A percentile compares a stretch with the other conserved stretches of the same genome.
Evolutionary conservation across 1,140 invertebrate species (phyloP).

Genomic region (Drosophila tristis): DNA sequence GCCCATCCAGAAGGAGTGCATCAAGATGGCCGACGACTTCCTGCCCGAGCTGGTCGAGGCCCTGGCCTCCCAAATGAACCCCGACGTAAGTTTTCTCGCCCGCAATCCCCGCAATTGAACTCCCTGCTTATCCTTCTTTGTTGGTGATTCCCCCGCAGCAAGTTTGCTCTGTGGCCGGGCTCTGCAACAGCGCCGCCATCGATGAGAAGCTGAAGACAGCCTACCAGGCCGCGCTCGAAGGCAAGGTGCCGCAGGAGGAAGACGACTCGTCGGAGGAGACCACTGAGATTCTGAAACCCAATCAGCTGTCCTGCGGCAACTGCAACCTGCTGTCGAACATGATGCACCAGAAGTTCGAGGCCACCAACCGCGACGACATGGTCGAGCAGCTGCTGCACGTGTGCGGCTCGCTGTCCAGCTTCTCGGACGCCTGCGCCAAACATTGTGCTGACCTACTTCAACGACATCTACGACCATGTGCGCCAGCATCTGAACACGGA

Average conservation of each 20-base stretch:
- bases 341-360: constrained; percentile 86
- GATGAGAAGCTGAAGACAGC: constrained; percentile 86
- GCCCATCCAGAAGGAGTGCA: constrained; percentile 90
- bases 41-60: constrained; percentile 94
- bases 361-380: constrained; percentile 86
- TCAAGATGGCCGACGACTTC: constrained; percentile 92
- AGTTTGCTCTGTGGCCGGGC: constrained; percentile 94
- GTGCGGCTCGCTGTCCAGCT: constrained; percentile 89
- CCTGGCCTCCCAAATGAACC: constrained; percentile 94
- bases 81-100: constrained; percentile 85
- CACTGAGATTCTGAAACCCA: constrained; percentile 19
- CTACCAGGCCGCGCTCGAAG: constrained; percentile 56
- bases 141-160: constrained; percentile 66
- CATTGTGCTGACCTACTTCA: constrained; percentile 89
- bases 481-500: constrained; percentile 87
- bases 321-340: constrained; percentile 86
- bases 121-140: background rate
- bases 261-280: constrained; percentile 19
- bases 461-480: constrained; percentile 87
- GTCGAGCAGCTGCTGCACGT: constrained; percentile 85
- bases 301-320: constrained; percentile 85
- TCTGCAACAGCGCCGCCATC: constrained; percentile 92
- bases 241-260: constrained; percentile 43
- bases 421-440: constrained; percentile 92
- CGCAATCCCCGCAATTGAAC: background rate